phyloP scores from a whole-genome alignment of 2,888 invertebrate genomes.

The Reticulitermes lucifugus region DNA sequence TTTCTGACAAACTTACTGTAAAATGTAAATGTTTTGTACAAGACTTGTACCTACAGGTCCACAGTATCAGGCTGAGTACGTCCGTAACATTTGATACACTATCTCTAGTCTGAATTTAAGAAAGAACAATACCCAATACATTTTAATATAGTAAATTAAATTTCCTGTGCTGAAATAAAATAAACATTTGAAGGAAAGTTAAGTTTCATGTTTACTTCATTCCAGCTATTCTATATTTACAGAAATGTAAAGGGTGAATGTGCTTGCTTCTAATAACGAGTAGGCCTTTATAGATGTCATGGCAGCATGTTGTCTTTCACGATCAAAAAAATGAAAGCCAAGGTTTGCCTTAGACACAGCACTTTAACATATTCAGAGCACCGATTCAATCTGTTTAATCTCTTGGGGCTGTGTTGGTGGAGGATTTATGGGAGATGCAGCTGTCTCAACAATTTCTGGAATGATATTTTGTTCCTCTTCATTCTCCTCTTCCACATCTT shows the following conservation, averaged over 20 bases:
- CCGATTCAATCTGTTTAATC: conserved; percentile 80
- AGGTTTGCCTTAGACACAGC: background rate
- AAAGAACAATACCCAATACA: background rate
- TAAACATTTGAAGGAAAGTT: background rate
- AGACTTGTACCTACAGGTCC: background rate
- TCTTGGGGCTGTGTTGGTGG: conserved; percentile 66
- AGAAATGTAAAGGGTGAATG: background rate
- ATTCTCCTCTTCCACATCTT: conserved; percentile 72
- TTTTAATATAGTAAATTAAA: background rate
- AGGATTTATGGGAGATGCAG: conserved; percentile 72
- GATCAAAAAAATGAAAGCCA: conserved; percentile 10
- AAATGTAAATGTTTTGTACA: background rate
- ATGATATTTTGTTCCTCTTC: conserved; percentile 78
- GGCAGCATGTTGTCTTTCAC: background rate
- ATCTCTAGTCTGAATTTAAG: conserved; percentile 1
- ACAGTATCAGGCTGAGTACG: background rate
- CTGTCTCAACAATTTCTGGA: conserved; percentile 83
- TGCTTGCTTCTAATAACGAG: background rate
- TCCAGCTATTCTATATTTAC: background rate
- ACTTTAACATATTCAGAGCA: conserved; percentile 66
- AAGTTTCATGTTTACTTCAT: background rate
- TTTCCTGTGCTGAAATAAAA: background rate
- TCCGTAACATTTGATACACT: background rate
- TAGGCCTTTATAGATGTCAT: conserved; percentile 2
- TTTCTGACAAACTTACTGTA: too few relatives aligned